Evolutionary conservation across 1,140 invertebrate species (phyloP).

Genomic region (Oscheius sp.): DNA sequence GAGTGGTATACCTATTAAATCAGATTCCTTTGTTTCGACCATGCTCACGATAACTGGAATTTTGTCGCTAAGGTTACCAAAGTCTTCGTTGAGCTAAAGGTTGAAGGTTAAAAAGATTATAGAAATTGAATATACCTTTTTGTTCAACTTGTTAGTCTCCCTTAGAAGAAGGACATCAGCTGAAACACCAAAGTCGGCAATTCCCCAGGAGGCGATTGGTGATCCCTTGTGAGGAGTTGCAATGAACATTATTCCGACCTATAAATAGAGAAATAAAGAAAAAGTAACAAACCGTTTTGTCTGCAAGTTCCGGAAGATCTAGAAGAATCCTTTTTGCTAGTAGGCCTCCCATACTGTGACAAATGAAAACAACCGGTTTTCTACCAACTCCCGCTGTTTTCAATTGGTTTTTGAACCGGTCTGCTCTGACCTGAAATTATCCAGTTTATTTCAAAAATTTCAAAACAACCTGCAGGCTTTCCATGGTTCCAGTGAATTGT

Average conservation of each 20-base stretch:
- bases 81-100: slow-evolving; percentile 36
- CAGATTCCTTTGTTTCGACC: slow-evolving; percentile 32
- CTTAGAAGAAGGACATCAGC: slow-evolving; percentile 30
- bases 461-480: slow-evolving; percentile 34
- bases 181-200: slow-evolving; percentile 22
- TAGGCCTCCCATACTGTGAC: slow-evolving; percentile 42
- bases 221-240: slow-evolving; percentile 41
- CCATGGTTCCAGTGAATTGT: slow-evolving; percentile 35
- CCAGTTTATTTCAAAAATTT: background rate
- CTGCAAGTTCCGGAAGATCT: slow-evolving; percentile 6
- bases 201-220: slow-evolving; percentile 33
- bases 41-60: slow-evolving; percentile 36
- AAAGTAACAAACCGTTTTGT: slow-evolving; percentile 27
- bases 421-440: slow-evolving; percentile 28
- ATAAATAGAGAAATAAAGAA: background rate
- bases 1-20: too few species aligned
- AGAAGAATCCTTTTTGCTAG: slow-evolving; percentile 38
- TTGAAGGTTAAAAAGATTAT: background rate
- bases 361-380: slow-evolving; percentile 39
- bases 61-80: slow-evolving; percentile 9
- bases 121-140: slow-evolving; percentile 8
- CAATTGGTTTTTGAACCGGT: slow-evolving; percentile 33
- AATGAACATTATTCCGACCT: slow-evolving; percentile 38
- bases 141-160: slow-evolving; percentile 33
- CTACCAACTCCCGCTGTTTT: slow-evolving; percentile 33